These are phyloP conservation scores for Glareola pratincola DNA, from an alignment of 2,113 vertebrate species.

Conservation along the genomic window DNA sequence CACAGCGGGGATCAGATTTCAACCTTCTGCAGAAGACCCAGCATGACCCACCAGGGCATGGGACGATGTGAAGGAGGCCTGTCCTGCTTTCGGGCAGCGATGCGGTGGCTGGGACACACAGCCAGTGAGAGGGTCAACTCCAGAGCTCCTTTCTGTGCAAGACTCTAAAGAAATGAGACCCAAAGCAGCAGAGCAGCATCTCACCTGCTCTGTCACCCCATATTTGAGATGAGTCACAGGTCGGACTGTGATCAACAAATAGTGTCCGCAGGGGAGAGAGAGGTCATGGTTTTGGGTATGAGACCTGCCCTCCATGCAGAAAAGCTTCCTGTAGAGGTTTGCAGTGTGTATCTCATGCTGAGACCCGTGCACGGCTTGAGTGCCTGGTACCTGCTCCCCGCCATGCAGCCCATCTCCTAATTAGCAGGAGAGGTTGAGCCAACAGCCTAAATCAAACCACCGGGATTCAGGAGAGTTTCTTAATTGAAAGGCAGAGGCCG, in stretches of 20 bases:
- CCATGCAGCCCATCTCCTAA: not conserved
- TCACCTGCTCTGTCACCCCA: not conserved
- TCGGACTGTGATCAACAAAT: not conserved
- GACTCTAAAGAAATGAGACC: not conserved
- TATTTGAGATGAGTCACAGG: not conserved
- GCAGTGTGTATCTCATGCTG: not conserved
- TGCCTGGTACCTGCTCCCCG: rapidly evolving
- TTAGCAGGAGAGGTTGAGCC: not conserved
- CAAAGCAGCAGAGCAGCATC: not conserved
- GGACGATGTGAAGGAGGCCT: too few species aligned
- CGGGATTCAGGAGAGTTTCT: not conserved
- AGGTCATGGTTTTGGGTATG: not conserved
- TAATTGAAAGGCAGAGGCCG: not conserved
- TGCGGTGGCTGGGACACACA: too few species aligned
- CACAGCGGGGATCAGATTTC: not conserved
- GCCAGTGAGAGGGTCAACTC: not conserved
- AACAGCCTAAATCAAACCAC: not conserved
- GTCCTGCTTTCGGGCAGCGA: not conserved
- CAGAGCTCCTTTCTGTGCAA: not conserved
- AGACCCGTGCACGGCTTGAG: rapidly evolving
- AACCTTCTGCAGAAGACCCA: not conserved
- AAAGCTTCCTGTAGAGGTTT: not conserved
- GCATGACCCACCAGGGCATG: rapidly evolving
- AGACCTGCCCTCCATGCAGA: not conserved
- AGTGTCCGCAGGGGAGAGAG: rapidly evolving